Evolutionary conservation across 2,113 vertebrate genomes (phyloP).

Genomic region (Monopterus albus): DNA sequence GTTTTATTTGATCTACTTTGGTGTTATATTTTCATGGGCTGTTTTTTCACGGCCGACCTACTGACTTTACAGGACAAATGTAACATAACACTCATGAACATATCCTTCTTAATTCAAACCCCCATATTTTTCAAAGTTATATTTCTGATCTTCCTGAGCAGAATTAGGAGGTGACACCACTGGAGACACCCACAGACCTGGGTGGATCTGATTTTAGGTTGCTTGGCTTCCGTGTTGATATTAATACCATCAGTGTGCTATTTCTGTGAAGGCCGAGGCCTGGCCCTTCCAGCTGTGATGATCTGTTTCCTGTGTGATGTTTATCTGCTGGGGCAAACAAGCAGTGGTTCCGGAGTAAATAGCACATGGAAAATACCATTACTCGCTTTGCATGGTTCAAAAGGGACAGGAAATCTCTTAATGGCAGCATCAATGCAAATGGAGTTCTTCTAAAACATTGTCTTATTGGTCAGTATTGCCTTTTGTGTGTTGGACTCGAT

Average conservation of each 20-base stretch:
- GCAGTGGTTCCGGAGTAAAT: slow-evolving; percentile 59
- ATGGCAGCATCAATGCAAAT: slow-evolving; percentile 5
- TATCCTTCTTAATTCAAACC: too few species aligned
- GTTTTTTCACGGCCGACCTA: too few species aligned
- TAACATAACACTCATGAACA: too few species aligned
- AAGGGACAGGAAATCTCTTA: slow-evolving; percentile 32
- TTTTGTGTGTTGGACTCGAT: neutral
- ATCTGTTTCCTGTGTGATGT: slow-evolving; percentile 74
- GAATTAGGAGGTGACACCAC: slow-evolving; percentile 6
- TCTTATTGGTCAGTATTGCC: neutral
- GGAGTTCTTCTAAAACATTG: neutral
- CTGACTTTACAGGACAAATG: too few species aligned
- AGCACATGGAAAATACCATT: slow-evolving; percentile 51
- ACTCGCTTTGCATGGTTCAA: slow-evolving; percentile 27
- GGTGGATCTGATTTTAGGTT: slow-evolving; percentile 31
- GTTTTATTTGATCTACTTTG: too few species aligned
- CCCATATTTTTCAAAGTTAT: neutral
- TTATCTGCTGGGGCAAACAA: slow-evolving; percentile 71
- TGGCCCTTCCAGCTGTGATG: slow-evolving; percentile 61
- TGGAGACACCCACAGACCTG: slow-evolving; percentile 19
- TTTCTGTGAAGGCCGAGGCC: slow-evolving; percentile 47
- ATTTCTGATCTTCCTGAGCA: slow-evolving; percentile 33
- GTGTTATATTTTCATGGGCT: too few species aligned
- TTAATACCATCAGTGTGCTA: slow-evolving; percentile 52
- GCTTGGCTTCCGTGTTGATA: slow-evolving; percentile 17